Base-by-base conservation (phyloP, 2,888 invertebrate species). In the Microctonus brassicae region DNA sequence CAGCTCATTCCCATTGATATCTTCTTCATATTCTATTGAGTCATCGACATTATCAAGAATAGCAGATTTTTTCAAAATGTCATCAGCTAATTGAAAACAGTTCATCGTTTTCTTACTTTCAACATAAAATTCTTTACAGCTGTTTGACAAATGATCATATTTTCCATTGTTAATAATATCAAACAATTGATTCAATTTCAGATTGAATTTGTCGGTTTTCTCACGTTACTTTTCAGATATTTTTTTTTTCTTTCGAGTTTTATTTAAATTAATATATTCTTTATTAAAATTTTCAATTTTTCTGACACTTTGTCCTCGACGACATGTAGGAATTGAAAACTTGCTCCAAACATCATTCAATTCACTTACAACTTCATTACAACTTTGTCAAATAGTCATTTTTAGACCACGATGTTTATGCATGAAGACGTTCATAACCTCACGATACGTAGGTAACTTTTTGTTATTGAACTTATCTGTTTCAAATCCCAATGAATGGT, bases 271-370 rank as follows among this genome's bases (percentile, higher is more conserved):
- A 9, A 36, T 17, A 36, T 61, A 61, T 11, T 29, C 2, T 33
- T 60, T 34, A 61, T 61, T 7, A n/a, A 61, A 34, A 20, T 9
- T 33, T 61, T 61, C 60, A 34, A 34, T 17, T 36, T 61, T 61
- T 33, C 10, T 17, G 11, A 61, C 33, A 61, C 34, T 61, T 13
- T 61, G 33, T 17, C 22, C n/a, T n/a, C 36, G 33, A n/a, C 17
- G 36, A 7, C 34, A 17, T 1, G 34, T 61, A 34, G 60, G 34
- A 61, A 61, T 61, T 34, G 9, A 17, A 34, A 61, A 20, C 33
- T n/a, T n/a, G n/a, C n/a, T n/a, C n/a, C n/a, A n/a, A n/a, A n/a
- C n/a, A n/a, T n/a, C n/a, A n/a, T n/a, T 5, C 33, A 61, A 34
- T 61, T 61, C 60, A 61, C 36, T 36, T 0, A 61, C 17, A 36